Evolutionary conservation across 1,140 invertebrate genomes (phyloP).

Genomic region (Branchinecta lynchi): DNA sequence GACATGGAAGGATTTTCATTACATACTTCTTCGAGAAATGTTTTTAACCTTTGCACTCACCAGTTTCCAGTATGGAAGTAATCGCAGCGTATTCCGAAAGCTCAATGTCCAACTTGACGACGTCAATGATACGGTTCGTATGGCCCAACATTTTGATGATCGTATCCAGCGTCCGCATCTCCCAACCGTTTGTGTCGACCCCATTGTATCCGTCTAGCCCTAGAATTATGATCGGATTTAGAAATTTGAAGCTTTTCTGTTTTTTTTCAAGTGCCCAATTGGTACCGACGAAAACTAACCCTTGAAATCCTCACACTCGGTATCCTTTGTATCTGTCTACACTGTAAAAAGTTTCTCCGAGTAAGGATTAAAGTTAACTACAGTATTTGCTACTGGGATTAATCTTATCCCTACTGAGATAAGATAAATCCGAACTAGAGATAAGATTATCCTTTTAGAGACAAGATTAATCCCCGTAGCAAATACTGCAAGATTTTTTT

Average conservation of each 20-base stretch:
- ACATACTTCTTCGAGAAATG: too few relatives aligned
- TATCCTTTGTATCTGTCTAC: neutral
- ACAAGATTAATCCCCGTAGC: too few relatives aligned
- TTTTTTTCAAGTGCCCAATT: neutral
- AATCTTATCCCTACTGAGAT: too few relatives aligned
- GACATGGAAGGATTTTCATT: too few relatives aligned
- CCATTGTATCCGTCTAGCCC: constrained; percentile 5
- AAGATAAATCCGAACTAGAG: too few relatives aligned
- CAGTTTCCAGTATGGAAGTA: neutral
- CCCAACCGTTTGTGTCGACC: constrained; percentile 10
- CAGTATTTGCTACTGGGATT: too few relatives aligned
- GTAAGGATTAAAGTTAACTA: too few relatives aligned
- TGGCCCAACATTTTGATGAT: constrained; percentile 13
- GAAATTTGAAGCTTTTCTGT: constrained; percentile 4
- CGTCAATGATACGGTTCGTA: constrained; percentile 14
- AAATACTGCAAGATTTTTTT: too few relatives aligned
- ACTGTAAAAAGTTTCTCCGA: too few relatives aligned
- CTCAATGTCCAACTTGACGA: constrained; percentile 19
- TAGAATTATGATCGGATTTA: neutral
- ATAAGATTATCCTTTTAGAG: too few relatives aligned
- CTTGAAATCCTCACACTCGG: neutral
- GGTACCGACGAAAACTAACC: neutral
- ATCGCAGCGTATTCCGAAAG: constrained; percentile 13
- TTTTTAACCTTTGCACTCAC: neutral
- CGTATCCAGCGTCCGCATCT: constrained; percentile 4